Base-by-base conservation (phyloP, 30 jellyfish, hydroid and myxozoan species). In the Morbakka virulenta region DNA sequence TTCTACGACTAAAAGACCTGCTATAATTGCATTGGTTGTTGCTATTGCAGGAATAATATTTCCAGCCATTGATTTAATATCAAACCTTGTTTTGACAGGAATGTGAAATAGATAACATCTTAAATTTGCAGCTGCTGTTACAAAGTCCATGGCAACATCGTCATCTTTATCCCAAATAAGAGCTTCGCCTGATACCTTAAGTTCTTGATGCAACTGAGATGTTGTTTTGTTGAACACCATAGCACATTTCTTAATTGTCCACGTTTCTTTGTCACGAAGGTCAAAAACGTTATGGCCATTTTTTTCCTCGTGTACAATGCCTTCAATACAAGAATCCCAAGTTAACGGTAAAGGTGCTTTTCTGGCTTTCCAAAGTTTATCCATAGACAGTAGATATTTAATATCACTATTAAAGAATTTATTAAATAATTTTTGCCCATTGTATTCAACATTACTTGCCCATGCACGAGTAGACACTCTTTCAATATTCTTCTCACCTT, bases 21-120 rank as follows among this genome's bases (percentile, higher is more conserved):
- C 98, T 2, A 94, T 84, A 61, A 94, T 79, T 0, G 97, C 99
- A 72, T 94, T 94, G 20, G 99, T 94, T 4, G 99, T 87, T 14
- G 99, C 99, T 9, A 94, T 87, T 9, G 99, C 99, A 29, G 99
- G 99, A 2, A 94, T 88, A 52, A 94, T 94, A 76, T 94, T 94
- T 1, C 99, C 99, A 30, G 96, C 79, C 74, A 83, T 73, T 1
- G 95, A 83, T 68, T 95, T 95, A 52, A 88, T 89, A 24, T 89
- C 94, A 69, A 95, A 95, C 70, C 97, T 78, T 36, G 96, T 88
- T 50, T 84, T 81, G 80, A 87, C 28, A 4, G 95, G 92, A 63
- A 95, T 95, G 31, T 94, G 94, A 75, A 95, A 95, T 9, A 95
- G 62, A 32, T 64, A 80, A 1, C 98, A 89, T 13, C 99, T 78